Conservation (phyloP, 2,113 vertebrate species). For the Onychostoma macrolepis region DNA sequence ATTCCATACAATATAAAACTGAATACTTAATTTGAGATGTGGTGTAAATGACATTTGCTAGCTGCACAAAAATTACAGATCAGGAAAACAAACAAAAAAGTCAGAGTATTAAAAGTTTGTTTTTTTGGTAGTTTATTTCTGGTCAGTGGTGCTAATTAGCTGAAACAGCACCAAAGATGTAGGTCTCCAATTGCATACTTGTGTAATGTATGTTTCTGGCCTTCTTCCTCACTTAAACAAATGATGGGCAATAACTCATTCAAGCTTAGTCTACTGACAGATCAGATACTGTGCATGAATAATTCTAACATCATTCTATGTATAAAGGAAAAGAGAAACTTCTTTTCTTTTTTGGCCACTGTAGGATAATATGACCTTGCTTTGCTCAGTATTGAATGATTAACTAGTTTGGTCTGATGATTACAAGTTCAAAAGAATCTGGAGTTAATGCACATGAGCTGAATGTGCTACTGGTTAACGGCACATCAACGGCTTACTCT, state of each 20-base stretch:
- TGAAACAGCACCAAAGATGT: neutral
- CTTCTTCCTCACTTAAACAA: neutral
- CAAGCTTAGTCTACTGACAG: neutral
- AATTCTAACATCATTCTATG: neutral
- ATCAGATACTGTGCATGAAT: neutral
- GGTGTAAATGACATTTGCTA: neutral
- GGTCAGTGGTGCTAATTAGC: neutral
- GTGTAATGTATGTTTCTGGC: neutral
- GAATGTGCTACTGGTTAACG: constrained; percentile 78
- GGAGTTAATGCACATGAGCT: constrained; percentile 76
- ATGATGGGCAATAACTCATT: neutral
- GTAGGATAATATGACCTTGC: constrained; percentile 44
- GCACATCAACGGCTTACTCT: constrained; percentile 21
- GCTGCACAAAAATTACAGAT: too few relatives aligned
- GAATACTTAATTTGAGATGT: neutral
- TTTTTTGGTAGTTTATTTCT: neutral
- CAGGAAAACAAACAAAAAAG: too few relatives aligned
- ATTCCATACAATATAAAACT: neutral
- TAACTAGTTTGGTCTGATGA: constrained; percentile 80
- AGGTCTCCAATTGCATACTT: neutral
- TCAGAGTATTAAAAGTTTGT: neutral
- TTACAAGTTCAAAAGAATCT: constrained; percentile 82
- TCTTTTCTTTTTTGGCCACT: neutral
- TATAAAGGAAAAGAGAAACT: neutral
- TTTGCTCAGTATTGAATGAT: constrained; percentile 72